phyloP scores from a whole-genome alignment of 2,888 invertebrate genomes.

The Harpalus rufipes region DNA sequence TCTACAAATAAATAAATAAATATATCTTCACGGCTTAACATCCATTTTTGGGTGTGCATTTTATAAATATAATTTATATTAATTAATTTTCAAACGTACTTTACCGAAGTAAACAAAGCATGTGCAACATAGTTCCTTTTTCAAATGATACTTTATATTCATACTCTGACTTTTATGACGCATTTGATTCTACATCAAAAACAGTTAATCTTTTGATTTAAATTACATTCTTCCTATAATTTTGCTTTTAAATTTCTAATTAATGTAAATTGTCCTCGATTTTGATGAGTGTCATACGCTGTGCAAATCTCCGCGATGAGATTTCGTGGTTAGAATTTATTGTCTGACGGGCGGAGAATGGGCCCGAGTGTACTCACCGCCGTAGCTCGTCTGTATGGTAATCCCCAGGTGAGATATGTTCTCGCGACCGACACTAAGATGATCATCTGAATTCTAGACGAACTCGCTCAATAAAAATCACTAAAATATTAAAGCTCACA shows the following conservation, averaged over 20 bases:
- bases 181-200: background rate
- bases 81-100: too few species aligned
- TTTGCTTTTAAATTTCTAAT: conserved; percentile 21
- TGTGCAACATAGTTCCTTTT: too few species aligned
- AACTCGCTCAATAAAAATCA: conserved; percentile 65
- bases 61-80: too few species aligned
- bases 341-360: background rate
- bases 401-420: conserved; percentile 54
- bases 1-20: too few species aligned
- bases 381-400: conserved; percentile 50
- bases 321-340: conserved; percentile 55
- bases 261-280: conserved; percentile 6
- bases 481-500: conserved; percentile 62
- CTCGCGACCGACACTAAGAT: conserved; percentile 51
- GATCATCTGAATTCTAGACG: conserved; percentile 57
- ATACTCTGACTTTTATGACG: too few species aligned
- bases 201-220: conserved; percentile 27
- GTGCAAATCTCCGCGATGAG: conserved; percentile 6
- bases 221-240: background rate
- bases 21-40: too few species aligned
- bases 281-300: conserved; percentile 5
- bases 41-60: too few species aligned
- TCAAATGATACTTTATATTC: too few species aligned
- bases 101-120: too few species aligned
- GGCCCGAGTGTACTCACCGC: conserved; percentile 5